These are phyloP conservation scores for Carapus acus DNA, from an alignment of 2,797 vertebrate species.

Conservation along the genomic window DNA sequence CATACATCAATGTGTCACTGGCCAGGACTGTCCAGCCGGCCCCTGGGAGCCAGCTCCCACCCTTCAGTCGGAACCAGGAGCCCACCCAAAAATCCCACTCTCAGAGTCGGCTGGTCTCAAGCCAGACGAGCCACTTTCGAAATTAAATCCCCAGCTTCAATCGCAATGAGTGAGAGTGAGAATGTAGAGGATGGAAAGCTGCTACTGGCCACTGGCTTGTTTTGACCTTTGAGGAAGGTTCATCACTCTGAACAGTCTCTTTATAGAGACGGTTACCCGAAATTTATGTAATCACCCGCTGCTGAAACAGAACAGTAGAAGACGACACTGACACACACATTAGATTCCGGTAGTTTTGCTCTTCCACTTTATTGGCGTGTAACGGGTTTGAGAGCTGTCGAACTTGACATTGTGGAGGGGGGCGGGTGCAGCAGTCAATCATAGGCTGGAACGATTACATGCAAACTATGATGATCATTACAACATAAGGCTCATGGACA, in stretches of 20 bases:
- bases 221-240: background rate
- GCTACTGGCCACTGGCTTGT: background rate
- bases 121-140: slow-evolving; percentile 15
- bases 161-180: too few species aligned
- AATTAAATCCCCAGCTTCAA: slow-evolving; percentile 16
- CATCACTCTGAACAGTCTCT: background rate
- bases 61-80: slow-evolving; percentile 49
- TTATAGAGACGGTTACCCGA: too few species aligned
- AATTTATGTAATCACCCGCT: too few species aligned
- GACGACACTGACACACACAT: too few species aligned
- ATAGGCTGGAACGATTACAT: slow-evolving; percentile 14
- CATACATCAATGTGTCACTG: slow-evolving; percentile 74
- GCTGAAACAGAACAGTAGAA: too few species aligned
- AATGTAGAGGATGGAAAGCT: slow-evolving; percentile 18
- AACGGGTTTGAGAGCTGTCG: too few species aligned
- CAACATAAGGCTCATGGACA: slow-evolving; percentile 51
- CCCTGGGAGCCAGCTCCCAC: slow-evolving; percentile 48
- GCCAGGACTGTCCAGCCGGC: slow-evolving; percentile 57
- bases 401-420: too few species aligned
- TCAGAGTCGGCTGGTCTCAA: slow-evolving; percentile 23
- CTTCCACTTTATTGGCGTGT: too few species aligned
- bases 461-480: slow-evolving; percentile 27
- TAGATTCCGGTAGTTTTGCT: too few species aligned
- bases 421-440: slow-evolving; percentile 42
- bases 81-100: slow-evolving; percentile 36